Percentiles rank a stretch among this genome's conserved stretches.
These are phyloP conservation scores for Petrocephalus zakoni DNA, from an alignment of 2,113 vertebrate genomes.

Conservation along the genomic window DNA sequence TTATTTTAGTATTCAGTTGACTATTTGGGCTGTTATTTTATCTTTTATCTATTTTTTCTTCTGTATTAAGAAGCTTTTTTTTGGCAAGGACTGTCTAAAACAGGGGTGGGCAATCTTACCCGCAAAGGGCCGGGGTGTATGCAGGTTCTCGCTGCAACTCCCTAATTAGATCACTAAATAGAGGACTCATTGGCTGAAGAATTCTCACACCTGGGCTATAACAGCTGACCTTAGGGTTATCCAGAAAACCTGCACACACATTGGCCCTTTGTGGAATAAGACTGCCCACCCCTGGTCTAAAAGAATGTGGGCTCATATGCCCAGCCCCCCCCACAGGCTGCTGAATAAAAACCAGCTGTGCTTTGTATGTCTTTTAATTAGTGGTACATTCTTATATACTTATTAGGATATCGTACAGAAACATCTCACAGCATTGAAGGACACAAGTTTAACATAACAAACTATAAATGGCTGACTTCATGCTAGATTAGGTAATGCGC, in stretches of 20 bases:
- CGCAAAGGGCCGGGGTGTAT: no score
- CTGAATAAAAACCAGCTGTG: neutral
- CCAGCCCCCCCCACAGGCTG: neutral
- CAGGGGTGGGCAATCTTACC: no score
- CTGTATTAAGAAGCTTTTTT: neutral
- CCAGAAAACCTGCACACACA: no score
- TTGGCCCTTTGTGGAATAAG: no score
- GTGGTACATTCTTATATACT: neutral
- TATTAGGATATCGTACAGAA: neutral
- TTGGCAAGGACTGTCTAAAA: neutral
- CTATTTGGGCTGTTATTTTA: no score
- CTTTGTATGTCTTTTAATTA: conserved; percentile 6
- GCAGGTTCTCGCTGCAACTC: no score
- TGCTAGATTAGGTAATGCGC: conserved; percentile 6
- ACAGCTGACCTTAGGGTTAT: no score
- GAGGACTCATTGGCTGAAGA: no score
- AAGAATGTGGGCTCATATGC: neutral
- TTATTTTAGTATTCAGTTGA: neutral
- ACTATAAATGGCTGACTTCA: neutral
- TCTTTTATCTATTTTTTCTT: neutral
- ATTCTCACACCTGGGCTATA: no score
- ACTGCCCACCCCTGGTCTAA: neutral
- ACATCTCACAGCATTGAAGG: neutral
- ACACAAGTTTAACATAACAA: neutral
- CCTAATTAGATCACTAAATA: no score